These are phyloP conservation scores for Pseudolaguvia tuberculata DNA, from an alignment of 2,113 vertebrate genomes.

Conservation along the genomic window DNA sequence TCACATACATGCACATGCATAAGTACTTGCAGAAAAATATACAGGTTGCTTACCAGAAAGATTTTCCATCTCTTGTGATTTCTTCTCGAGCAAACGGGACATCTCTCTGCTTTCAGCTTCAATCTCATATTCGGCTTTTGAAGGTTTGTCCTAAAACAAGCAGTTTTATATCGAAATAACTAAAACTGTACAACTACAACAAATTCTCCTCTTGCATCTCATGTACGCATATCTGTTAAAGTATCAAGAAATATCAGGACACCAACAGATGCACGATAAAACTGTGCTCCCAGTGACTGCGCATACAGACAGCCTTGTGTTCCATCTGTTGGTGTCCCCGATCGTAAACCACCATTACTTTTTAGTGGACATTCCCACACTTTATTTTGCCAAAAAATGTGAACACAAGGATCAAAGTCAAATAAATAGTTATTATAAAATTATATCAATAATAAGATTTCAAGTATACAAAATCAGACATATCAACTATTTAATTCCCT, in stretches of 20 bases:
- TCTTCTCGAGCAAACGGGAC: slow-evolving; percentile 82
- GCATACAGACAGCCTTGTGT: too few species aligned
- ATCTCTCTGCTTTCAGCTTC: slow-evolving; percentile 92
- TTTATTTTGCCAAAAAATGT: not conserved
- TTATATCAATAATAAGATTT: not conserved
- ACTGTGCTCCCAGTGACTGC: too few species aligned
- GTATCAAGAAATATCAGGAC: too few species aligned
- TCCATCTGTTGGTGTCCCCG: too few species aligned
- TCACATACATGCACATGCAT: not conserved
- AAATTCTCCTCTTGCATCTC: not conserved
- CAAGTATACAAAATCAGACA: too few species aligned
- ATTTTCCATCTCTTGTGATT: slow-evolving; percentile 86
- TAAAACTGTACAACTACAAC: not conserved
- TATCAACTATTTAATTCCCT: not conserved
- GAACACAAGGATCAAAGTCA: not conserved
- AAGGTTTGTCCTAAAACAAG: slow-evolving; percentile 68
- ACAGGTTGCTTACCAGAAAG: slow-evolving; percentile 74
- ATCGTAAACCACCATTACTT: too few species aligned
- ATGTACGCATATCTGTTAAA: too few species aligned
- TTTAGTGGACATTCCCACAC: not conserved
- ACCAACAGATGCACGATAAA: too few species aligned
- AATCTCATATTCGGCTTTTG: slow-evolving; percentile 84
- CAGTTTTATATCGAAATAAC: not conserved
- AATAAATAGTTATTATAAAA: not conserved
- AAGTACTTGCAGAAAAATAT: not conserved